These are phyloP conservation scores for Cercopithecus neglectus DNA, from an alignment of 2,797 vertebrate genomes.

Conservation along the genomic window DNA sequence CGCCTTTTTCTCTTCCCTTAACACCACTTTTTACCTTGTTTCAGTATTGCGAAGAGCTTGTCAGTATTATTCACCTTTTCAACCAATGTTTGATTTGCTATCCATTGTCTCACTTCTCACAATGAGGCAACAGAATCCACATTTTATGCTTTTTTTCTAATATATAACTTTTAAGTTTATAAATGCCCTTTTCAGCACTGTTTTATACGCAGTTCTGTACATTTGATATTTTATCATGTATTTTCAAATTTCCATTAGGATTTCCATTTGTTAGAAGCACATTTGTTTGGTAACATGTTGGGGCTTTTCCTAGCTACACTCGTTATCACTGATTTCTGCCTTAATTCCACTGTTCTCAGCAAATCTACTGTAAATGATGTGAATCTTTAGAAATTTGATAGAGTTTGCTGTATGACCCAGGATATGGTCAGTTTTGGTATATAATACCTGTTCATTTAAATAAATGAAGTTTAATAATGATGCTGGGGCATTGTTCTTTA, in stretches of 20 bases:
- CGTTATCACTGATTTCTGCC: not conserved
- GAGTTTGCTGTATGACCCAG: not conserved
- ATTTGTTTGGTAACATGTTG: not conserved
- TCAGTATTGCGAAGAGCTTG: not conserved
- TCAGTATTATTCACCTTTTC: not conserved
- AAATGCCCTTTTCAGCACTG: not conserved
- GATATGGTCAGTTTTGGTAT: not conserved
- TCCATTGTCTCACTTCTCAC: not conserved
- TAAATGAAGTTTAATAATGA: not conserved
- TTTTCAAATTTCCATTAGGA: not conserved
- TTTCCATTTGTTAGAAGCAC: not conserved
- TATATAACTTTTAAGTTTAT: not conserved
- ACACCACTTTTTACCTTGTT: not conserved
- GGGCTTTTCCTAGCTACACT: not conserved
- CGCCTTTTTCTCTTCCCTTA: not conserved
- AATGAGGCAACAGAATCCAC: not conserved
- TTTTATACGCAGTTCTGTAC: not conserved
- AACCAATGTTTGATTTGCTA: not conserved
- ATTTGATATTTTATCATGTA: not conserved
- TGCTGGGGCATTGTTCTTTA: not conserved
- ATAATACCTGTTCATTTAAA: not conserved
- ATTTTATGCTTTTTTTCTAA: not conserved
- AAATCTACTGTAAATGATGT: not conserved
- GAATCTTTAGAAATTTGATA: not conserved
- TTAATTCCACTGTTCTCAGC: not conserved